A percentile compares a stretch with the other conserved stretches of the same genome.
Evolutionary conservation across 2,113 vertebrate species (phyloP).

Genomic region (Taurulus bubalis): DNA sequence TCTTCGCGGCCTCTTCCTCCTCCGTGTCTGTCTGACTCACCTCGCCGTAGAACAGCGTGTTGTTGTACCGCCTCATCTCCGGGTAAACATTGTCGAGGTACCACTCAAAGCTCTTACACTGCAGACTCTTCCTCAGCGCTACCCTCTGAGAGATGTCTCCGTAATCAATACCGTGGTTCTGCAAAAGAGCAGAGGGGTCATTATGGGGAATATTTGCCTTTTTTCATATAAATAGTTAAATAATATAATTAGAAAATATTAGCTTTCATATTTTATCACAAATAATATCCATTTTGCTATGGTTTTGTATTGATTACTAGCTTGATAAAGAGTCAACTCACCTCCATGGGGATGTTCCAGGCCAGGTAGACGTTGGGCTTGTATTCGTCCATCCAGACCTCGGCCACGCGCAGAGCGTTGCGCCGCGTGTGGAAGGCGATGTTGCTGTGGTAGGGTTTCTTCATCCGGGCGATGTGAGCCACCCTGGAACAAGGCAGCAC

Average conservation of each 20-base stretch:
- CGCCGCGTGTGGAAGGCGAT: slow-evolving; percentile 95
- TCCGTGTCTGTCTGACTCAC: slow-evolving; percentile 78
- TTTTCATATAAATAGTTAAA: neutral
- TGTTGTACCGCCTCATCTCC: slow-evolving; percentile 97
- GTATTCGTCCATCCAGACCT: slow-evolving; percentile 98
- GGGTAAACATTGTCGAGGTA: slow-evolving; percentile 98
- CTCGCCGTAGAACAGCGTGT: slow-evolving; percentile 95
- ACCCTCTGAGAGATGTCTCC: slow-evolving; percentile 94
- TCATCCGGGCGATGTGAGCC: slow-evolving; percentile 94
- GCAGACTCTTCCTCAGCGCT: slow-evolving; percentile 89
- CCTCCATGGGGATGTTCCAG: slow-evolving; percentile 97
- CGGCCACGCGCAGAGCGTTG: slow-evolving; percentile 94
- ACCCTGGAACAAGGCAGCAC: slow-evolving; percentile 96
- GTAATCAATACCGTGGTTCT: slow-evolving; percentile 98
- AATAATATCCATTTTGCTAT: neutral
- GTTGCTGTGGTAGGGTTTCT: slow-evolving; percentile 97
- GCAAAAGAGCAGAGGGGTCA: slow-evolving; percentile 48
- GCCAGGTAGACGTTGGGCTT: slow-evolving; percentile 97
- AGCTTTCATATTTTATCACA: neutral
- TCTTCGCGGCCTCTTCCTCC: neutral
- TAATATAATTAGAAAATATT: neutral
- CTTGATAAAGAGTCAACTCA: slow-evolving; percentile 56
- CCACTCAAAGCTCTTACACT: slow-evolving; percentile 98
- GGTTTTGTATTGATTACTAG: neutral
- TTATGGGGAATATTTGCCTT: neutral